phyloP scores from a whole-genome alignment of 2,113 vertebrate genomes.

The Serilophus lunatus region DNA sequence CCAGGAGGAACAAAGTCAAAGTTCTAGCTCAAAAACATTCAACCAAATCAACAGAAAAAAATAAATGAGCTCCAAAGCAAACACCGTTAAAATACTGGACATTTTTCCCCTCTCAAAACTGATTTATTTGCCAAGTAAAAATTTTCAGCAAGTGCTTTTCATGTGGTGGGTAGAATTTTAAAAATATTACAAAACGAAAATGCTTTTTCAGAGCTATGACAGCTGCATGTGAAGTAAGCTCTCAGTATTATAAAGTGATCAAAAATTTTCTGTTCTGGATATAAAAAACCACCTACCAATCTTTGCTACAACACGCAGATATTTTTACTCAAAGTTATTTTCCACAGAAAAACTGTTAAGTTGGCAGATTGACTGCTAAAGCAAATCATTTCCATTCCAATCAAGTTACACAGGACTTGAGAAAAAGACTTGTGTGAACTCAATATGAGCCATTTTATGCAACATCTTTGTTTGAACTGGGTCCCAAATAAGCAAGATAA shows the following conservation, averaged over 20 bases:
- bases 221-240: constrained; percentile 27
- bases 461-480: not conserved
- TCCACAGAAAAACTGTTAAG: constrained; percentile 48
- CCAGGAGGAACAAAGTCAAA: not conserved
- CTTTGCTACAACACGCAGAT: constrained; percentile 14
- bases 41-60: not conserved
- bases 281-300: constrained; percentile 47
- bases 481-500: not conserved
- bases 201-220: constrained; percentile 10
- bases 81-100: not conserved
- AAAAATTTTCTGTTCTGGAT: constrained; percentile 19
- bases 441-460: constrained; percentile 19
- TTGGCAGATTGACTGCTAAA: constrained; percentile 45
- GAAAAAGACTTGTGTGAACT: constrained; percentile 10
- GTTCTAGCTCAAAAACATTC: not conserved
- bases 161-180: not conserved
- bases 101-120: not conserved
- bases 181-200: constrained; percentile 35
- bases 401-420: constrained; percentile 21
- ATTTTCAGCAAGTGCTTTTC: not conserved
- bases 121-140: not conserved
- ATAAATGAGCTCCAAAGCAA: not conserved
- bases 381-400: constrained; percentile 31
- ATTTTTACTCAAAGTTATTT: constrained; percentile 47
- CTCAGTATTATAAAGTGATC: constrained; percentile 7